Evolutionary conservation across 2,888 invertebrate genomes (phyloP).

Genomic region (Amiota communis): DNA sequence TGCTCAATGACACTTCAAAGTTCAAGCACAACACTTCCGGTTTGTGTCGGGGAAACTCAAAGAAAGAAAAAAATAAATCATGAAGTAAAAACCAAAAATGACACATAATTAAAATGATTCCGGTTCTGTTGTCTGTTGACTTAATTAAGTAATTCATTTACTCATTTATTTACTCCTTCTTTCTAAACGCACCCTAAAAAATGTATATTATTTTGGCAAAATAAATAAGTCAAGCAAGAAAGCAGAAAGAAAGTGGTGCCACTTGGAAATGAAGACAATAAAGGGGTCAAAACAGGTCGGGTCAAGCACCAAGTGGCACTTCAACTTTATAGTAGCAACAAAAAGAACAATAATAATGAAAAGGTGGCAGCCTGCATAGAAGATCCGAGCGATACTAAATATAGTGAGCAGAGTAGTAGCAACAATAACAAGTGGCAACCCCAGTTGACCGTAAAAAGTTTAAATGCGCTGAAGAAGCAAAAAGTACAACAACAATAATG

Average conservation of each 20-base stretch:
- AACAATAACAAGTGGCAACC: constrained; percentile 18
- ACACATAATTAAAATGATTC: constrained; percentile 1
- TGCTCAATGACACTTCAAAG: too few species aligned
- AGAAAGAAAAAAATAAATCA: background rate
- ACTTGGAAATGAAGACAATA: too few species aligned
- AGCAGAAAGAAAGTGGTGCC: background rate
- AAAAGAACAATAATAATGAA: background rate
- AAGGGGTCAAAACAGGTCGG: background rate
- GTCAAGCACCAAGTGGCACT: constrained; percentile 5
- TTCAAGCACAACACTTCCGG: too few species aligned
- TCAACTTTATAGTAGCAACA: background rate
- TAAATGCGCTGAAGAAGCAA: constrained; percentile 3
- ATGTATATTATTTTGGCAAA: background rate
- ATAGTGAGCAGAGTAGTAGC: background rate
- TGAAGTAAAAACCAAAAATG: background rate
- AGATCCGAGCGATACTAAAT: background rate
- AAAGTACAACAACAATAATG: background rate
- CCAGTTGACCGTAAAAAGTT: constrained; percentile 21
- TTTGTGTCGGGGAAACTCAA: too few species aligned
- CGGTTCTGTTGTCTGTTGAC: background rate
- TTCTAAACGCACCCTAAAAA: background rate
- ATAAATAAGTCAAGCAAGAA: background rate
- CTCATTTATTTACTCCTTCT: background rate
- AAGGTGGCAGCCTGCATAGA: too few species aligned
- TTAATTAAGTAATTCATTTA: background rate